Evolutionary conservation across 2,113 vertebrate genomes (phyloP), one percentile per base, ranked within the genome.

Genomic region (Pseudorhombus dupliciocellatus): DNA sequence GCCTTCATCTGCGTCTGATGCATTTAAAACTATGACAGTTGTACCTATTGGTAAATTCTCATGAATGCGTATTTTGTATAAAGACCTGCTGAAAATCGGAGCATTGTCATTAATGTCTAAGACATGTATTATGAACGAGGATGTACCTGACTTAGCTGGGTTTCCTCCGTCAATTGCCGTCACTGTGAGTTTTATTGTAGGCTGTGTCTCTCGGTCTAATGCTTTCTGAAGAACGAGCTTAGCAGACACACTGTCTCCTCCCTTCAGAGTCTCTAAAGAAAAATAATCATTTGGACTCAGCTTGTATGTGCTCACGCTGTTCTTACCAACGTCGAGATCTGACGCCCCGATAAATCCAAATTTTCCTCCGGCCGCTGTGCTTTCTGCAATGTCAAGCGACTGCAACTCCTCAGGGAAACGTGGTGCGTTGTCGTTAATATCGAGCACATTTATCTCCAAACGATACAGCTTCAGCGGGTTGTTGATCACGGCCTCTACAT

Each of bases 401-500:
- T 87, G 83, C 18, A 62, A 6, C 8, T 3, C 52, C 15, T 88
- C 84, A 0, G 70, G 14, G 42, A 93, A 92, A 72, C 46, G 22
- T 0, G 92, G 92, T 0, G 89, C 55, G 58, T 92, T 90, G 42
- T 91, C 90, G 30, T 92, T 92, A 20, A 92, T 74, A 44, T 92
- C 90, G 1, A 77, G n/a, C 54, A 92, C 62, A 37, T 73, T 85
- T 6, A 92, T 52, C 61, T 90, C 82, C 8, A 90, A 25, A 18
- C 88, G 82, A 24, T 91, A 80, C 2, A 91, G 78, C 48, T 84
- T 74, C 37, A 92, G 31, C 2, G 91, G 91, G 6, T 73, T 58
- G 31, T 86, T 86, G 7, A 86, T 60, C 16, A 92, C 81, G 0
- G 90, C 87, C 20, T 92, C 87, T 18, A 90, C 46, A 24, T 57